Conservation (phyloP, 2,113 vertebrate genomes). For the Addax nasomaculatus region DNA sequence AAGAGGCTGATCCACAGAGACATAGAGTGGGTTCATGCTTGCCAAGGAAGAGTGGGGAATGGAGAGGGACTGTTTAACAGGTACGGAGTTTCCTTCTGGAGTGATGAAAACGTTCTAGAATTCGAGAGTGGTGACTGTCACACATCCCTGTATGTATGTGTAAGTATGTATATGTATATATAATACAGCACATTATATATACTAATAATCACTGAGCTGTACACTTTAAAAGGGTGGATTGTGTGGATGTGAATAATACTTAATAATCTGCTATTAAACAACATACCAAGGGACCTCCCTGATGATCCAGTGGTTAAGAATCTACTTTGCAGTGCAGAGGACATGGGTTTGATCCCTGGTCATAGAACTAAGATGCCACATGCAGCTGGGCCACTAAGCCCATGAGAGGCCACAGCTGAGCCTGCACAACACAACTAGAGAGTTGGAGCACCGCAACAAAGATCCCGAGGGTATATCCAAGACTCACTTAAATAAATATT, state of each 20-base stretch:
- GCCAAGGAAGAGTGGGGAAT: neutral
- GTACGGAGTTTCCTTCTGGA: neutral
- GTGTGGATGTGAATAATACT: neutral
- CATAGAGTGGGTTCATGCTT: accelerated
- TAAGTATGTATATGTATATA: neutral
- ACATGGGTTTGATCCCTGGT: neutral
- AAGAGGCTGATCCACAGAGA: neutral
- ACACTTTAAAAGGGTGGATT: neutral
- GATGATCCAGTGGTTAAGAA: neutral
- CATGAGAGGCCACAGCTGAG: too few relatives aligned
- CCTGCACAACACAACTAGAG: neutral
- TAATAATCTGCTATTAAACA: neutral
- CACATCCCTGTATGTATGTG: neutral
- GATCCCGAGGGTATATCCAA: neutral
- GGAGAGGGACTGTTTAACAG: neutral
- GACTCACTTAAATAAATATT: neutral
- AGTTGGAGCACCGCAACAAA: neutral
- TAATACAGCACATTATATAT: neutral
- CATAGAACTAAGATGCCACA: neutral
- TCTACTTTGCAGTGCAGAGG: neutral
- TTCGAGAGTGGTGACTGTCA: too few relatives aligned
- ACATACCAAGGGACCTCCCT: neutral
- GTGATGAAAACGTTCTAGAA: neutral
- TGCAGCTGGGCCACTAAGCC: neutral
- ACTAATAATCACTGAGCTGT: neutral